phyloP scores from a whole-genome alignment of 2,113 vertebrate species.

The Microtus pennsylvanicus region DNA sequence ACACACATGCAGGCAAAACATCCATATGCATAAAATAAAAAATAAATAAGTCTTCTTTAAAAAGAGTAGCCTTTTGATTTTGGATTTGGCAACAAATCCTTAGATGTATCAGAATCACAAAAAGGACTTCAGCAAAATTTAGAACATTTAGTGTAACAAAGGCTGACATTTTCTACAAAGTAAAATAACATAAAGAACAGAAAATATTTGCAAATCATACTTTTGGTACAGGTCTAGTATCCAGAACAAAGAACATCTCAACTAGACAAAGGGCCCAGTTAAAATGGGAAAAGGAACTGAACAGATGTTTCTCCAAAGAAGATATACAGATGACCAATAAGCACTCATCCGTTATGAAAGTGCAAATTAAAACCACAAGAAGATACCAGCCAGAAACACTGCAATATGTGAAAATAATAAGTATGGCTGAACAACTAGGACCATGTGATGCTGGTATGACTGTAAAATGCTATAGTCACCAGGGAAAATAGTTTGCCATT shows the following conservation, averaged over 20 bases:
- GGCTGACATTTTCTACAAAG: too few relatives aligned
- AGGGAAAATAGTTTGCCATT: neutral
- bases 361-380: slow-evolving; percentile 18
- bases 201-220: slow-evolving; percentile 50
- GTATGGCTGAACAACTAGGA: neutral
- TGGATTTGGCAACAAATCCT: neutral
- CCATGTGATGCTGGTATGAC: neutral
- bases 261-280: neutral
- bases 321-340: neutral
- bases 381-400: neutral
- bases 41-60: neutral
- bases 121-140: neutral
- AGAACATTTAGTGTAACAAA: neutral
- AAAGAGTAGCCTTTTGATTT: neutral
- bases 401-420: slow-evolving; percentile 30
- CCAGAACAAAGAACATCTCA: neutral
- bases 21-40: neutral
- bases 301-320: neutral
- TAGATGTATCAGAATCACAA: neutral
- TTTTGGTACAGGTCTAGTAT: neutral
- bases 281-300: neutral
- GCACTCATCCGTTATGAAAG: neutral
- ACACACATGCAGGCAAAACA: neutral
- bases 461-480: neutral
- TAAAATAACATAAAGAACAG: neutral